Conservation (phyloP, 2,797 vertebrate genomes). For the Scleropages formosus region DNA sequence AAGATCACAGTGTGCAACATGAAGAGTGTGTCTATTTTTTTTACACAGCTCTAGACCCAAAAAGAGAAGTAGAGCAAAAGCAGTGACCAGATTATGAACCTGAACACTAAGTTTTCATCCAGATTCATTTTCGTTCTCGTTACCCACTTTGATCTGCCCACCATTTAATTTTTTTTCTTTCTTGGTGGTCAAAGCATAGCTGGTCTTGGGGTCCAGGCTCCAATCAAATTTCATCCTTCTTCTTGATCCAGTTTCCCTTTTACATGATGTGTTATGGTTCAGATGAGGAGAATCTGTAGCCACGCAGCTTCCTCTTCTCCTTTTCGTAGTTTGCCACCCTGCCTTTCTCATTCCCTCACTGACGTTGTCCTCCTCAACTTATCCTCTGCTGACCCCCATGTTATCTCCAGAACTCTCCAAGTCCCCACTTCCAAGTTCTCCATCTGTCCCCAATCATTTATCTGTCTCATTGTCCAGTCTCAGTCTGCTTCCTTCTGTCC, state of each 20-base stretch:
- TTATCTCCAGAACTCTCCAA: not conserved
- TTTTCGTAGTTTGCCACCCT: not conserved
- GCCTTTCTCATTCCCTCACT: not conserved
- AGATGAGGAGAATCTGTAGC: slow-evolving; percentile 2
- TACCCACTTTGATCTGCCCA: not conserved
- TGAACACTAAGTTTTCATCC: not conserved
- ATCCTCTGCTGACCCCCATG: not conserved
- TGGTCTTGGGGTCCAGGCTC: not conserved
- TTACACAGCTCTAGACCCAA: not conserved
- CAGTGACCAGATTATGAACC: not conserved
- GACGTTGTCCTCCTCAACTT: not conserved
- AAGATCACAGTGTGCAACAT: not conserved
- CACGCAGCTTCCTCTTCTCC: not conserved
- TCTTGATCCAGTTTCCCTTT: not conserved
- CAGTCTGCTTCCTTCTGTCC: not conserved
- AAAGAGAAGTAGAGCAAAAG: not conserved
- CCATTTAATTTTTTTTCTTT: not conserved
- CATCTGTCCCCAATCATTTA: not conserved
- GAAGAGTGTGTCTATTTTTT: no score
- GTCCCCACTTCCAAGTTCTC: not conserved
- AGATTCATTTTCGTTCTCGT: not conserved
- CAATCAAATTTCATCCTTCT: not conserved
- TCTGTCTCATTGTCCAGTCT: not conserved
- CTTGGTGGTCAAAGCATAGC: not conserved
- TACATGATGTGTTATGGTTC: not conserved